Evolutionary conservation across 2,888 invertebrate genomes (phyloP).

Genomic region (Oligia strigilis): DNA sequence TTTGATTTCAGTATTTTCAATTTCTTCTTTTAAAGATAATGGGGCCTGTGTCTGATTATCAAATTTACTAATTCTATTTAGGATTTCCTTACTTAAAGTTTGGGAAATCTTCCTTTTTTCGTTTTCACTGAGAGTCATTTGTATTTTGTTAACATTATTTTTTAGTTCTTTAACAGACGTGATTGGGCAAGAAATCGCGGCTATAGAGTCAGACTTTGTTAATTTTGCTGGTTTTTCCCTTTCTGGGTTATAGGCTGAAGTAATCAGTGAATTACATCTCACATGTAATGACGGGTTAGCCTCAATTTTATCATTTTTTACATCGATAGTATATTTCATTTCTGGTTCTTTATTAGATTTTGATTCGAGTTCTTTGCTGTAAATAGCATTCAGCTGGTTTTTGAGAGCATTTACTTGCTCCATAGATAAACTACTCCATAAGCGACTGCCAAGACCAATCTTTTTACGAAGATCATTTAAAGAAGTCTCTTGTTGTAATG

Average conservation of each 20-base stretch:
- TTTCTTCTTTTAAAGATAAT: slow-evolving; percentile 87
- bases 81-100: slow-evolving; percentile 93
- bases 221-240: slow-evolving; percentile 82
- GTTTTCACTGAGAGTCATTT: slow-evolving; percentile 91
- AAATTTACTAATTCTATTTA: slow-evolving; percentile 91
- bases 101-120: slow-evolving; percentile 94
- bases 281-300: slow-evolving; percentile 88
- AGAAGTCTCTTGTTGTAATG: slow-evolving; percentile 82
- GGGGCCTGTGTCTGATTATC: slow-evolving; percentile 71
- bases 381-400: slow-evolving; percentile 95
- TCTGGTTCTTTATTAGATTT: slow-evolving; percentile 82
- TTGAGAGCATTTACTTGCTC: slow-evolving; percentile 95
- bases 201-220: slow-evolving; percentile 90
- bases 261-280: slow-evolving; percentile 90
- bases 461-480: slow-evolving; percentile 86
- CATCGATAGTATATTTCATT: slow-evolving; percentile 91
- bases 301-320: slow-evolving; percentile 82
- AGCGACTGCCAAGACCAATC: slow-evolving; percentile 93
- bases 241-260: slow-evolving; percentile 81
- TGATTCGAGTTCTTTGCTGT: slow-evolving; percentile 91
- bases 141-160: slow-evolving; percentile 88
- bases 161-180: slow-evolving; percentile 86
- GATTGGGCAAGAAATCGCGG: slow-evolving; percentile 87
- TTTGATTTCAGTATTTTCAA: slow-evolving; percentile 90
- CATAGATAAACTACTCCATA: slow-evolving; percentile 96